A percentile compares a stretch with the other conserved stretches of the same genome.
Evolutionary conservation across 2,888 invertebrate genomes (phyloP).

Genomic region (Lochmaea crataegi): DNA sequence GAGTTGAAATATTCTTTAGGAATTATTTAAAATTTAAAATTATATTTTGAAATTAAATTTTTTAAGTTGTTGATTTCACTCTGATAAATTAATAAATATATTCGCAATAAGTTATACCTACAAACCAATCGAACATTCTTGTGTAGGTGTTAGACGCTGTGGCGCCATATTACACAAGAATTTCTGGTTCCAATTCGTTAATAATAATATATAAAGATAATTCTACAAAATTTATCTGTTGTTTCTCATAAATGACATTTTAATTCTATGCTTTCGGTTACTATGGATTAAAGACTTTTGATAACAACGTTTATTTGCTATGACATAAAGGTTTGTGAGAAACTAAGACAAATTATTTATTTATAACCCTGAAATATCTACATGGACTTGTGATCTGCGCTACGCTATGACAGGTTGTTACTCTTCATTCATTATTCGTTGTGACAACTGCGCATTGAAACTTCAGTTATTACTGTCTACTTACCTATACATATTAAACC

Average conservation of each 20-base stretch:
- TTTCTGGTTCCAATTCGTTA: background rate
- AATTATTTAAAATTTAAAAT: too few relatives aligned
- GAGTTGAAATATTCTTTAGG: background rate
- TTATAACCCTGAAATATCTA: background rate
- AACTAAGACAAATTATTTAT: background rate
- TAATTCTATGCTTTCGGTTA: background rate
- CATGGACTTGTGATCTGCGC: too few relatives aligned
- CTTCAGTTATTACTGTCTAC: too few relatives aligned
- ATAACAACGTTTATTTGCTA: background rate
- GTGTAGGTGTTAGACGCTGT: background rate
- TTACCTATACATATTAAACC: too few relatives aligned
- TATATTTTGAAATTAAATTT: too few relatives aligned
- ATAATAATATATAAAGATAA: background rate
- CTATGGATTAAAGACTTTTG: background rate
- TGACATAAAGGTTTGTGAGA: background rate
- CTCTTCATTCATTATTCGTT: too few relatives aligned
- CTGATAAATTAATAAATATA: background rate
- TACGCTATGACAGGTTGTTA: too few relatives aligned
- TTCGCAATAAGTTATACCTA: background rate
- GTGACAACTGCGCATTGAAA: too few relatives aligned
- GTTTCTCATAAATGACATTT: background rate
- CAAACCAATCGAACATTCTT: background rate
- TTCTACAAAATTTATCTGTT: background rate
- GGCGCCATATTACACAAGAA: conserved; percentile 5
- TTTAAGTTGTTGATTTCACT: background rate